phyloP scores from a whole-genome alignment of 2,888 invertebrate genomes.

The Omphaloscelis lunosa region DNA sequence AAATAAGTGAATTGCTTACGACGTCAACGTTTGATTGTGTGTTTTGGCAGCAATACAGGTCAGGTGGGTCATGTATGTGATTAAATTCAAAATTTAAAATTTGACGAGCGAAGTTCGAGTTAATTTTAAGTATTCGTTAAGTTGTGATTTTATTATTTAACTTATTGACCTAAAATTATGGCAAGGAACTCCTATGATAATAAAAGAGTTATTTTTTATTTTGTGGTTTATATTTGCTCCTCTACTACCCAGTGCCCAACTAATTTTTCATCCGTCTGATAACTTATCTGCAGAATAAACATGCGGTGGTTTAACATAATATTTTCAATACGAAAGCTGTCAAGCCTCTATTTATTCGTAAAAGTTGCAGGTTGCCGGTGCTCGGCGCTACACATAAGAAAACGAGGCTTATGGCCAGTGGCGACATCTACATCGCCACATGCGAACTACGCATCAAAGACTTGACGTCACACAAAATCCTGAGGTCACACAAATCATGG shows the following conservation, averaged over 20 bases:
- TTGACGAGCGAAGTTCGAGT: constrained; percentile 80
- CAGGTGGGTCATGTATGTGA: constrained; percentile 62
- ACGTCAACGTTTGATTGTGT: constrained; percentile 76
- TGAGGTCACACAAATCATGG: too few species aligned
- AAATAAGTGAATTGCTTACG: constrained; percentile 85
- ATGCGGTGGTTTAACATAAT: too few species aligned
- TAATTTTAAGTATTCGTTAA: constrained; percentile 90
- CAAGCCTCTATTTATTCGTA: too few species aligned
- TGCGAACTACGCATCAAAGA: too few species aligned
- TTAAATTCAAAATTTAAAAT: constrained; percentile 82
- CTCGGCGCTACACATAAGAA: too few species aligned
- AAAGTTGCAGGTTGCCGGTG: too few species aligned
- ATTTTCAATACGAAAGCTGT: too few species aligned
- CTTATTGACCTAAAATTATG: constrained; percentile 90
- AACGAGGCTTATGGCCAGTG: too few species aligned
- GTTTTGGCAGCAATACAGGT: constrained; percentile 57
- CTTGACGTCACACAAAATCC: too few species aligned
- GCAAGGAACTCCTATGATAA: constrained; percentile 89
- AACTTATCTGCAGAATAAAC: too few species aligned
- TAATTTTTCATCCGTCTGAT: not conserved
- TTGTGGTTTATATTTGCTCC: constrained; percentile 60
- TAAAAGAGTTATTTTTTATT: constrained; percentile 85
- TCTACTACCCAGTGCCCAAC: not conserved
- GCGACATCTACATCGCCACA: too few species aligned
- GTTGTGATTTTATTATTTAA: constrained; percentile 90